Base-by-base conservation (phyloP, 2,888 invertebrate species). In the Taphrorychus bicolor region DNA sequence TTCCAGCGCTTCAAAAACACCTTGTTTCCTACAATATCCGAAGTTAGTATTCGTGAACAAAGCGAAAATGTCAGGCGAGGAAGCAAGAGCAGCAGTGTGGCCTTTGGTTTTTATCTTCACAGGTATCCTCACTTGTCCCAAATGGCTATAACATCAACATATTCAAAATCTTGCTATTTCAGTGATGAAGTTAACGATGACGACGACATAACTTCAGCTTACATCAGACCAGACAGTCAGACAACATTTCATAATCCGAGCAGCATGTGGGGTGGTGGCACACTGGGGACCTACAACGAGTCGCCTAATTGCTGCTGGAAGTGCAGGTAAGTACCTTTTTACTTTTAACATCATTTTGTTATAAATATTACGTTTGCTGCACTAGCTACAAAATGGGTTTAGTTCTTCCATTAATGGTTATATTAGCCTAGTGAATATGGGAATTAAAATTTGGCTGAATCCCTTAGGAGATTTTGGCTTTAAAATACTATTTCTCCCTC, bases 11-110 rank as follows among this genome's bases (percentile, higher is more conserved):
- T 73, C 45, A 71, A 70, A 45, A 75, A 75, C 56, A 41, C 32
- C 2, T 41, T 63, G 5, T 75, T 70, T 69, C 75, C 76, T 1
- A 75, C 72, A 14, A 64, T 72, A 18, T 60, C 72, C n/a, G 71
- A 72, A 19, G 45, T 42, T 17, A 62, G 56, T 32, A 18, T 58
- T 17, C 61, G 2, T n/a, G n/a, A n/a, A n/a, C 22, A 32, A 40
- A 16, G 22, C 11, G 60, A 32, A 16, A 14, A 18, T 41, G n/a
- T n/a, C n/a, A 2, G 2, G 3, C 45, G 14, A 11, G 52, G 53
- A 70, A 66, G 60, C 70, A 70, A n/a, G 64, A 66, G 52, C 60
- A 72, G 54, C 52, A 41, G 57, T n/a, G 5, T 17, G 5, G 58
- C 32, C 41, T 51, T 16, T 21, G 21, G 51, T 5, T 51, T 18